Percentiles rank a stretch among this genome's conserved stretches.
phyloP scores from a whole-genome alignment of 1,140 invertebrate species.

The Leptopilina clavipes region DNA sequence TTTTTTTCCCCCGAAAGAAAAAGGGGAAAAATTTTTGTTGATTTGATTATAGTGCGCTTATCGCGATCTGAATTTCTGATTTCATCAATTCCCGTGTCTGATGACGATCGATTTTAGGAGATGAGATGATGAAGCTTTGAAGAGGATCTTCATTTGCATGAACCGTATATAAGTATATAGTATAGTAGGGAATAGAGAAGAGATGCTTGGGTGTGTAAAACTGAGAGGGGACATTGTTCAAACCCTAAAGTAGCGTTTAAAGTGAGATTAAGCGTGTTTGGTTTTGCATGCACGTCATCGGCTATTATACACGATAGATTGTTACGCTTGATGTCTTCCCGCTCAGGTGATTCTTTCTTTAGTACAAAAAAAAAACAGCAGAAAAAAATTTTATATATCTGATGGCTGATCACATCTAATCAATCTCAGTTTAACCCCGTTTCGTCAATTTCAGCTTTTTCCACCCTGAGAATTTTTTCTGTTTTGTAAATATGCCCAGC shows the following conservation, averaged over 20 bases:
- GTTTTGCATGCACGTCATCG: constrained; percentile 48
- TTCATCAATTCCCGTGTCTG: constrained; percentile 58
- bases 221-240: constrained; percentile 49
- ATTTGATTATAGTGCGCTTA: constrained; percentile 53
- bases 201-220: constrained; percentile 42
- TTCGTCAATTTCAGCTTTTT: background rate
- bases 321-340: constrained; percentile 29
- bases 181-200: constrained; percentile 38
- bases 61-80: constrained; percentile 67
- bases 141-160: constrained; percentile 55
- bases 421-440: background rate
- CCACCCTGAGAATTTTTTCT: too few relatives aligned
- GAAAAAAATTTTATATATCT: constrained; percentile 10
- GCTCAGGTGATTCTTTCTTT: constrained; percentile 41
- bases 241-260: constrained; percentile 55
- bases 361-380: too few relatives aligned
- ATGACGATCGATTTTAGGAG: background rate
- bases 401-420: constrained; percentile 13
- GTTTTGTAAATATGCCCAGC: too few relatives aligned
- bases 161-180: constrained; percentile 27
- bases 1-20: too few relatives aligned
- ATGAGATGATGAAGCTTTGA: constrained; percentile 48
- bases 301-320: constrained; percentile 43
- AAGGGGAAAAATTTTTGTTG: constrained; percentile 42
- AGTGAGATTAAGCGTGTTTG: constrained; percentile 52